Evolutionary conservation across 1,140 invertebrate genomes (phyloP), one percentile per base, ranked within the genome.

Genomic region (Piezodorus guildinii): DNA sequence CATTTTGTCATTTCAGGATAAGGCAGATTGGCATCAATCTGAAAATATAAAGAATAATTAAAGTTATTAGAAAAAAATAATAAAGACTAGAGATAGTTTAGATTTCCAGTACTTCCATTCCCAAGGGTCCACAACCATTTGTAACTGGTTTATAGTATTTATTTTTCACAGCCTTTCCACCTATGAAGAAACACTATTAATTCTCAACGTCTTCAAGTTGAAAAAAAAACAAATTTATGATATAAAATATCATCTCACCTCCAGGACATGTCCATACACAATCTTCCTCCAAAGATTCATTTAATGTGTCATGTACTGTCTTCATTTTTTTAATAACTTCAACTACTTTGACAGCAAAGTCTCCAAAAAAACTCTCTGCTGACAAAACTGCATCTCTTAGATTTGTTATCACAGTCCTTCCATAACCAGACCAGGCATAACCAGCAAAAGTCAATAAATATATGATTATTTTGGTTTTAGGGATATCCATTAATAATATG

Each of bases 271-370:
- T 75, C 72, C 81, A 91, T 34, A 86, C 74, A 70, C 89, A 93
- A 56, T 86, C 80, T 73, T 93, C 90, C 69, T 90, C 88, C 14
- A 90, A 83, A 15, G 88, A 87, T 5, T 86, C 86, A 73, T 91
- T 85, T 64, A 91, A 85, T 6, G 91, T 83, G 65, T 91, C 86
- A 70, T 91, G 85, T 45, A 90, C 79, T 6, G 82, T 83, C 69
- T 82, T 82, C 68, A 91, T 85, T 70, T 86, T 88, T 65, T 82
- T 81, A 17, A 82, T 84, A 8, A 91, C 79, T n/a, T 84, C 86
- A 59, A 87, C 83, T 9, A 85, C 78, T 74, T 89, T 90, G 65
- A 81, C 75, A 66, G 90, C 80, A 51, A 89, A 78, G 71, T 87
- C 85, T 3, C 84, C 83, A 70, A 90, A 89, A 15, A 89, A 79